Evolutionary conservation across 2,797 vertebrate genomes (phyloP), one percentile per base, ranked within the genome.

Genomic region (Sebastes baramenuke): DNA sequence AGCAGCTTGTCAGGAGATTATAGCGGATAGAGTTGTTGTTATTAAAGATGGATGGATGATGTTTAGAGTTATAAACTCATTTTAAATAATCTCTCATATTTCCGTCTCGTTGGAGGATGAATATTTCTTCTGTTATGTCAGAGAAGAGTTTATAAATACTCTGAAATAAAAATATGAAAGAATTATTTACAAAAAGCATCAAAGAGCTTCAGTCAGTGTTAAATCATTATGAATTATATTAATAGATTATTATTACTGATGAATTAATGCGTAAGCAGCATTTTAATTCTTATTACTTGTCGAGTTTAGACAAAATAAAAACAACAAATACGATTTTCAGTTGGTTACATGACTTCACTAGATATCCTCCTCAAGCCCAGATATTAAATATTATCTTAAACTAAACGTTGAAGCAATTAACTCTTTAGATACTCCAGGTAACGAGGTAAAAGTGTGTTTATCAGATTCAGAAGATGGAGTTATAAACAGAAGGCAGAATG

Each of bases 1-100:
- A 73, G 69, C 66, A 49, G 75, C 84, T 70, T 55, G 70, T 76
- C 72, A 27, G 70, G 64, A 52, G 62, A 81, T 77, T 1, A 69
- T 29, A 78, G 8, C 9, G 4, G 67, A 61, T 25, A 1, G 4
- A 22, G 46, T 56, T 27, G 58, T 77, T 76, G 27, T 78, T 67
- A 60, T 66, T 30, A 56, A 59, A 38, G 72, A 81, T 29, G 5
- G 81, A 71, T 46, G 38, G 38, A 42, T 42, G 38, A 42, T 42
- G 38, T 42, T 42, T 42, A 42, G 14, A 42, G 38, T 58, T 27
- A 10, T 42, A 73, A 77, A 84, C 67, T 29, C 2, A 69, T 71
- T 60, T 18, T 18, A 69, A 81, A 71, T 72, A 73, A 67, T 68
- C 38, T 82, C 52, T 71, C 5, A 78, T 16, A 16, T 71, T 56